Evolutionary conservation across 2,888 invertebrate genomes (phyloP).

Genomic region (Sinelater perroti): DNA sequence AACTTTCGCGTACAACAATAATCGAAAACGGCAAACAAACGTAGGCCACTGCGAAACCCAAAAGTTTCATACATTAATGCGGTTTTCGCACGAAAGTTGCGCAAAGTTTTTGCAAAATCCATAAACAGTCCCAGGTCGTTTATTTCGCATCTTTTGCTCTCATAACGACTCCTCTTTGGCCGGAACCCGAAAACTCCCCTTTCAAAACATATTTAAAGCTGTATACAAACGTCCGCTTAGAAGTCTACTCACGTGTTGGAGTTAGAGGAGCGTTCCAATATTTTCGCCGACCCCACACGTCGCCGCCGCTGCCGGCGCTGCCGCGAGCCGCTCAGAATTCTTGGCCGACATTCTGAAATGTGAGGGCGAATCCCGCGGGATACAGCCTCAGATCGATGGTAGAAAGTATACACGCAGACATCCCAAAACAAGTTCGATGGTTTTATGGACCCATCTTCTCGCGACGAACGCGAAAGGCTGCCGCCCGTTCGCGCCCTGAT

Average conservation of each 20-base stretch:
- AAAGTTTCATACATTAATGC: conserved; percentile 4
- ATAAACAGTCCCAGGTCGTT: conserved; percentile 16
- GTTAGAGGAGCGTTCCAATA: conserved; percentile 32
- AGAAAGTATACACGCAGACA: conserved; percentile 27
- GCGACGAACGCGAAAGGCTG: background rate
- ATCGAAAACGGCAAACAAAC: too few species aligned
- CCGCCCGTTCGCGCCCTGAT: background rate
- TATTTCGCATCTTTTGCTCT: conserved; percentile 21
- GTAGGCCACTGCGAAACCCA: too few species aligned
- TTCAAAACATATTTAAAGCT: conserved; percentile 28
- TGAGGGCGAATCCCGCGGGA: conserved; percentile 29
- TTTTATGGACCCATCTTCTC: conserved; percentile 16
- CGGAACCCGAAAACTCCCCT: conserved; percentile 19
- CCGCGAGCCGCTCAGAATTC: conserved; percentile 27
- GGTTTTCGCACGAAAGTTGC: conserved; percentile 1
- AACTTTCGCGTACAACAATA: too few species aligned
- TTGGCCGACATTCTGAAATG: conserved; percentile 30
- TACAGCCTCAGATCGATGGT: conserved; percentile 25
- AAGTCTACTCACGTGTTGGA: conserved; percentile 33
- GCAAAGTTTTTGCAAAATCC: conserved; percentile 12
- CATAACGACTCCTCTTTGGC: conserved; percentile 19
- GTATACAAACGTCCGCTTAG: conserved; percentile 28
- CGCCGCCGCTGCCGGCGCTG: conserved; percentile 12
- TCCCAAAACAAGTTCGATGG: conserved; percentile 21
- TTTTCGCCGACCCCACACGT: conserved; percentile 28